Conservation (phyloP, 2,113 vertebrate genomes). For the Pipra filicauda region DNA sequence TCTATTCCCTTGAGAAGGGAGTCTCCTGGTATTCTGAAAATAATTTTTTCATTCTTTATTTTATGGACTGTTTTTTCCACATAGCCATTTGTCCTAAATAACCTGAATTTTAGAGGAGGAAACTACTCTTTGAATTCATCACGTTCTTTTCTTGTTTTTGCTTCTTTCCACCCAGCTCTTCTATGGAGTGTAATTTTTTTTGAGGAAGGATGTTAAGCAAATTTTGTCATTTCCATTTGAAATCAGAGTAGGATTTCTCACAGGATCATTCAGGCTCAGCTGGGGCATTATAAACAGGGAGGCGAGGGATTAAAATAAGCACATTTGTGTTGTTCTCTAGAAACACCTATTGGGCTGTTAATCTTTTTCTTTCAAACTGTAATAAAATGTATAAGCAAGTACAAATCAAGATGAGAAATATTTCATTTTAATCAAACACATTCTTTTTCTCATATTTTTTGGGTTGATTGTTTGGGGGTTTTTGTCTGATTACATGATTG, state of each 20-base stretch:
- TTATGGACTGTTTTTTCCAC: neutral
- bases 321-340: neutral
- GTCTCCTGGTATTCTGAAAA: neutral
- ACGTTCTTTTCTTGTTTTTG: neutral
- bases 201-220: neutral
- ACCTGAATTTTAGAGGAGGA: neutral
- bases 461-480: neutral
- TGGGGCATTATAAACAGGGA: neutral
- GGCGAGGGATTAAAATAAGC: neutral
- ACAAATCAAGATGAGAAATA: slow-evolving; percentile 12
- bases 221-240: neutral
- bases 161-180: neutral
- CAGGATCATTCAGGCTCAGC: neutral
- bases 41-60: neutral
- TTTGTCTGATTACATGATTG: slow-evolving; percentile 33
- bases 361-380: slow-evolving; percentile 33
- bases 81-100: neutral
- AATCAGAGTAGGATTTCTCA: neutral
- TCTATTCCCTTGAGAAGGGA: neutral
- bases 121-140: neutral
- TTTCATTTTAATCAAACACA: slow-evolving; percentile 21
- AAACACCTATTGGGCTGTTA: neutral
- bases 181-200: neutral
- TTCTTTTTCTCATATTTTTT: neutral
- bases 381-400: slow-evolving; percentile 5